phyloP scores from a whole-genome alignment of 2,113 vertebrate genomes.

The Todiramphus saurophagus region DNA sequence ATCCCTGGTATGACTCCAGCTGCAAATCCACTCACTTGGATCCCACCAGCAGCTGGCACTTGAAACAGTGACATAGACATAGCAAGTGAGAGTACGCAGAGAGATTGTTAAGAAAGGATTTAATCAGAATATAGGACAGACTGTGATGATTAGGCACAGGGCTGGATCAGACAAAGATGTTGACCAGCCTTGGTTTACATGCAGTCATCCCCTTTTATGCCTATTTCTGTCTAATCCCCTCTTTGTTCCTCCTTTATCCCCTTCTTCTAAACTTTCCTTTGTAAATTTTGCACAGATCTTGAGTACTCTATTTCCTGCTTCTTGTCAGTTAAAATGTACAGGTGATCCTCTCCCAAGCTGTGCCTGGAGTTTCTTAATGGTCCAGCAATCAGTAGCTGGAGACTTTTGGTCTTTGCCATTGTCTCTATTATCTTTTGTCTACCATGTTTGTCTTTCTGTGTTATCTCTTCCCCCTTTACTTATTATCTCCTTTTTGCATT shows the following conservation, averaged over 20 bases:
- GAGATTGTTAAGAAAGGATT: not conserved
- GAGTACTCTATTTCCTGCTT: not conserved
- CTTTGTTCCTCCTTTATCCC: not conserved
- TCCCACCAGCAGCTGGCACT: not conserved
- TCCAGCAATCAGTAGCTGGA: not conserved
- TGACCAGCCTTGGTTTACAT: not conserved
- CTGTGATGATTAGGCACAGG: not conserved
- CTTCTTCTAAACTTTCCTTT: not conserved
- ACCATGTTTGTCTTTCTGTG: not conserved
- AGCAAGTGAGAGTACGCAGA: no score
- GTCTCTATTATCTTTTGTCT: not conserved
- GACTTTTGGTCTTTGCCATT: not conserved
- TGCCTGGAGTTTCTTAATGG: not conserved
- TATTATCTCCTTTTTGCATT: not conserved
- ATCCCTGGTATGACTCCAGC: not conserved
- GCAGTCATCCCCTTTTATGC: not conserved
- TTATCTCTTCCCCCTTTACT: not conserved
- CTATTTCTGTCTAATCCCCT: not conserved
- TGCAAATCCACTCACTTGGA: not conserved
- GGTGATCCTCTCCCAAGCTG: not conserved
- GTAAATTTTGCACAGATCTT: not conserved
- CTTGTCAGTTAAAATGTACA: not conserved
- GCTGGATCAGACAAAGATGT: not conserved
- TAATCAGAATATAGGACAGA: not conserved
- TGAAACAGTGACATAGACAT: not conserved